phyloP scores from a whole-genome alignment of 2,797 vertebrate species.

The Centroberyx gerrardi region DNA sequence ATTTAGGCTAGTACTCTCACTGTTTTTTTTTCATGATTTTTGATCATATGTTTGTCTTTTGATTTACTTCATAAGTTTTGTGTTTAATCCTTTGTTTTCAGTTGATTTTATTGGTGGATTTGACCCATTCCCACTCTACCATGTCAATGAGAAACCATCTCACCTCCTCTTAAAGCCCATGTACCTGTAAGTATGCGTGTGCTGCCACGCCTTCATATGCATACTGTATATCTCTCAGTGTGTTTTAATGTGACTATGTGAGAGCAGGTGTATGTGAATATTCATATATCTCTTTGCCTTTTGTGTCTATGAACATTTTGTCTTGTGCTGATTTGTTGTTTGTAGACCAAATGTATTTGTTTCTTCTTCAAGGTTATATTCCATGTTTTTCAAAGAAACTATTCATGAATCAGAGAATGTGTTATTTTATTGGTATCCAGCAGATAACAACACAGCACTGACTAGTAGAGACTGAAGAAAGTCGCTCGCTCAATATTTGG shows the following conservation, averaged over 20 bases:
- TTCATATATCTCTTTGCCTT: neutral
- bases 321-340: neutral
- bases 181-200: constrained; percentile 90
- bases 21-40: constrained; percentile 10
- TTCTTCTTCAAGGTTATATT: constrained; percentile 6
- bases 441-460: constrained; percentile 17
- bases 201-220: constrained; percentile 29
- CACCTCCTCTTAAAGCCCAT: constrained; percentile 94
- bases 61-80: constrained; percentile 77
- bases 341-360: neutral
- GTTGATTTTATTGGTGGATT: constrained; percentile 99
- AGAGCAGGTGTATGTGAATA: constrained; percentile 8
- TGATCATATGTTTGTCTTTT: constrained; percentile 59
- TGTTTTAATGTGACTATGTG: constrained; percentile 6
- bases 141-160: constrained; percentile 96
- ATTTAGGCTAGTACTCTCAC: constrained; percentile 16
- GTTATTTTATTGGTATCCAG: constrained; percentile 10
- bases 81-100: constrained; percentile 92
- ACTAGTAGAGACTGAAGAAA: neutral
- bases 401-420: constrained; percentile 2
- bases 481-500: constrained; percentile 19
- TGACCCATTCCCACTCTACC: constrained; percentile 97
- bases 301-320: neutral
- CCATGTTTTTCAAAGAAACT: neutral
- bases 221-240: constrained; percentile 15